Base-by-base conservation (phyloP, 2,888 invertebrate species). In the Drosophila paracracens region DNA sequence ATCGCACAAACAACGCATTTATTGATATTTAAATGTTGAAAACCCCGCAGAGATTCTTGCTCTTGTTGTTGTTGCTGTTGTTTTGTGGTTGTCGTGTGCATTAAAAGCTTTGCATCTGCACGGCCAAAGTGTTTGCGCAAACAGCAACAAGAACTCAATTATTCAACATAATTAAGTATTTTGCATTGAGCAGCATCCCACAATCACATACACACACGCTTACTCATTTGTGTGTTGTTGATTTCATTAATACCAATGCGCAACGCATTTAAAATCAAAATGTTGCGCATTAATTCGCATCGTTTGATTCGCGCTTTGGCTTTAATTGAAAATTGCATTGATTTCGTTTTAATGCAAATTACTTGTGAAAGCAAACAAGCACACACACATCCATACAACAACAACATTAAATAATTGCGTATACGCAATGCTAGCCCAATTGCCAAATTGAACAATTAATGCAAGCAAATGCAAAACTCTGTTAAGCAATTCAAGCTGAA, bases 151-250 rank as follows among this genome's bases (percentile, higher is more conserved):
- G 57, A 67, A 90, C 91, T 90, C 88, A 89, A 89, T 90, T 90
- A 90, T 91, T 88, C 83, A 91, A 90, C 88, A 90, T 89, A 90
- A 90, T 90, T 90, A 90, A 90, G 91, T 90, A 91, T 90, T 91
- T 91, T 84, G 88, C 88, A 88, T 84, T 85, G 87, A 87, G 75
- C 81, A 73, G 75, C 71, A 68, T 59, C 61, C 77, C 27, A 80
- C 74, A 68, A 65, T 76, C 29, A 31, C 4, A 50, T 18, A 50
- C 68, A 82, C 16, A 16, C 35, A 1, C 21, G 10, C 25, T 75
- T 4, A 71, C 59, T 70, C 68, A 75, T 70, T 64, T 66, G n/a
- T 70, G 56, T 69, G 43, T 33, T 74, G 79, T 70, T 87, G 84
- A 87, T 85, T 81, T 72, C 84, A 87, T 75, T 82, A 74, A 84